Evolutionary conservation across 2,113 vertebrate genomes (phyloP).

Genomic region (Xenotilapia leptura): DNA sequence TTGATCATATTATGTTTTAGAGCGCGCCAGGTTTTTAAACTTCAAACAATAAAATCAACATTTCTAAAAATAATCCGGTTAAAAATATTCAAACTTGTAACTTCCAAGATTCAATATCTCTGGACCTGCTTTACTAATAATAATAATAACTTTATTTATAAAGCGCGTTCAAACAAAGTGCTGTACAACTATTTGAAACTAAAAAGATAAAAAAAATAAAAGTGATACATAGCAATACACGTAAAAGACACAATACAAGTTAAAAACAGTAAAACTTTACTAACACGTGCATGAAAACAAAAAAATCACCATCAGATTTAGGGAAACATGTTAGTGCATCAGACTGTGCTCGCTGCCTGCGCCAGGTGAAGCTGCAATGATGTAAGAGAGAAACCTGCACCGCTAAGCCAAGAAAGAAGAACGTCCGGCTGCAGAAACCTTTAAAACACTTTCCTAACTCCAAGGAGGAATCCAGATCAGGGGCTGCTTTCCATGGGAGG

Average conservation of each 20-base stretch:
- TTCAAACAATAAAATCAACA: background rate
- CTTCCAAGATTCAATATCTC: background rate
- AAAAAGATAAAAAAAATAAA: too few relatives aligned
- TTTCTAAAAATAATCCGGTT: background rate
- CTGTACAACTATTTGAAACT: too few relatives aligned
- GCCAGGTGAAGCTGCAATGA: background rate
- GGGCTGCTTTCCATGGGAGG: accelerated
- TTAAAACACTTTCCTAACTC: background rate
- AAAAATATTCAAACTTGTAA: background rate
- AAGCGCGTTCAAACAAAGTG: too few relatives aligned
- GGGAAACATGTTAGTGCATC: background rate
- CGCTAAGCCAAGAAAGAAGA: background rate
- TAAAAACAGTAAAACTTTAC: background rate
- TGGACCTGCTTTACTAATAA: background rate
- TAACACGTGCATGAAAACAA: background rate
- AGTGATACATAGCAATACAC: too few relatives aligned
- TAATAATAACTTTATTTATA: too few relatives aligned
- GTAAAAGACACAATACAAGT: too few relatives aligned
- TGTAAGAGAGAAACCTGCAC: background rate
- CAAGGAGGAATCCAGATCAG: background rate
- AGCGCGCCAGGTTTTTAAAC: accelerated
- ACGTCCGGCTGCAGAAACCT: background rate
- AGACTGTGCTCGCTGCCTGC: background rate
- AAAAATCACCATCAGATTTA: background rate
- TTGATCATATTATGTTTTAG: background rate